phyloP scores from a whole-genome alignment of 2,888 invertebrate genomes.

The Synergus laeviventris region DNA sequence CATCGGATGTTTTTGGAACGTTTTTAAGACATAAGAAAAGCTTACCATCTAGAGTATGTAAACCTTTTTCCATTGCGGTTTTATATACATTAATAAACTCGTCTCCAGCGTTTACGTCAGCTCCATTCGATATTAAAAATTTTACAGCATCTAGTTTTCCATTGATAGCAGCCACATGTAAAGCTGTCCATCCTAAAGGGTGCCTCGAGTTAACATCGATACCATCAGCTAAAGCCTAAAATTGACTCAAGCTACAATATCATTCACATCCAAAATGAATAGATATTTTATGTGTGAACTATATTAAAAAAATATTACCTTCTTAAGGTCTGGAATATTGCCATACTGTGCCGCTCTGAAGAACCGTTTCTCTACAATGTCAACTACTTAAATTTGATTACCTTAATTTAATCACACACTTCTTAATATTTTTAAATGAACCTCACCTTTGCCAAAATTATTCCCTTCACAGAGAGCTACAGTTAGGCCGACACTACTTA shows the following conservation, averaged over 20 bases:
- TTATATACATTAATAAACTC: slow-evolving; percentile 84
- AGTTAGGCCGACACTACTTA: slow-evolving; percentile 48
- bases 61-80: slow-evolving; percentile 81
- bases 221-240: slow-evolving; percentile 75
- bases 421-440: background rate
- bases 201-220: slow-evolving; percentile 84
- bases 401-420: background rate
- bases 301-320: slow-evolving; percentile 68
- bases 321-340: slow-evolving; percentile 75
- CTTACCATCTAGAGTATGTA: slow-evolving; percentile 86
- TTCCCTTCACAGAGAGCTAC: slow-evolving; percentile 48
- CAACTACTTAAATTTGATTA: background rate
- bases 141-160: slow-evolving; percentile 80
- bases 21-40: slow-evolving; percentile 21
- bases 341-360: slow-evolving; percentile 78
- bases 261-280: background rate
- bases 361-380: slow-evolving; percentile 75
- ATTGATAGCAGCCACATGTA: slow-evolving; percentile 91
- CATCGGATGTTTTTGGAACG: no score
- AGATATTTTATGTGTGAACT: background rate
- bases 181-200: slow-evolving; percentile 89
- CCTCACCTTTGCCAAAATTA: slow-evolving; percentile 47
- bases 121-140: slow-evolving; percentile 84
- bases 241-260: background rate
- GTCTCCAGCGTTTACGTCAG: slow-evolving; percentile 86